Evolutionary conservation across 2,888 invertebrate genomes (phyloP).

Genomic region (Euplagia quadripunctaria): DNA sequence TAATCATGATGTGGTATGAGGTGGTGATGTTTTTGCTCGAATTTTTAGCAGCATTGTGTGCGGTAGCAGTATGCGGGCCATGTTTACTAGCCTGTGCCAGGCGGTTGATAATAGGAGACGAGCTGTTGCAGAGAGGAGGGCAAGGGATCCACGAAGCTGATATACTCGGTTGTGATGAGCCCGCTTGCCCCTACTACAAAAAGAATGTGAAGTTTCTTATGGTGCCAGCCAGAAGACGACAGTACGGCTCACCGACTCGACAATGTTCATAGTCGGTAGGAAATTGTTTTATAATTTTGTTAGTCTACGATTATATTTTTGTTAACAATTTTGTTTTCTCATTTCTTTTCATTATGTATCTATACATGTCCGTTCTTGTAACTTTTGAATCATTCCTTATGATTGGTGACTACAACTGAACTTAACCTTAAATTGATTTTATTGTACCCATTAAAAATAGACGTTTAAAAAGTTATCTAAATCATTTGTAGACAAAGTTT

Average conservation of each 20-base stretch:
- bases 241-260: constrained; percentile 67
- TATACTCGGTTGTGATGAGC: constrained; percentile 80
- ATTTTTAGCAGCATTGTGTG: constrained; percentile 77
- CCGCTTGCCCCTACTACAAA: constrained; percentile 82
- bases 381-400: not conserved
- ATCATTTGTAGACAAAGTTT: not conserved
- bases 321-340: not conserved
- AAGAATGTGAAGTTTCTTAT: constrained; percentile 76
- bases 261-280: constrained; percentile 43
- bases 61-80: constrained; percentile 80
- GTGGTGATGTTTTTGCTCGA: constrained; percentile 75
- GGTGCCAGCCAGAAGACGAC: constrained; percentile 73
- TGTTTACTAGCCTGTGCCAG: constrained; percentile 76
- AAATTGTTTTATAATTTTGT: constrained; percentile 34
- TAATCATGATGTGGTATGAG: constrained; percentile 69
- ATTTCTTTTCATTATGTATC: constrained; percentile 24
- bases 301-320: constrained; percentile 29
- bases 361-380: not conserved
- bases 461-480: not conserved
- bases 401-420: not conserved
- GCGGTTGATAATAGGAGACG: constrained; percentile 74
- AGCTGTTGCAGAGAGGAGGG: constrained; percentile 64
- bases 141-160: constrained; percentile 69
- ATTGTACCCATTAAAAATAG: constrained; percentile 6
- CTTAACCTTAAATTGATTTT: not conserved